Percentiles rank a stretch among this genome's conserved stretches.
phyloP scores from a whole-genome alignment of 2,797 vertebrate species.

The Cyprinella venusta region DNA sequence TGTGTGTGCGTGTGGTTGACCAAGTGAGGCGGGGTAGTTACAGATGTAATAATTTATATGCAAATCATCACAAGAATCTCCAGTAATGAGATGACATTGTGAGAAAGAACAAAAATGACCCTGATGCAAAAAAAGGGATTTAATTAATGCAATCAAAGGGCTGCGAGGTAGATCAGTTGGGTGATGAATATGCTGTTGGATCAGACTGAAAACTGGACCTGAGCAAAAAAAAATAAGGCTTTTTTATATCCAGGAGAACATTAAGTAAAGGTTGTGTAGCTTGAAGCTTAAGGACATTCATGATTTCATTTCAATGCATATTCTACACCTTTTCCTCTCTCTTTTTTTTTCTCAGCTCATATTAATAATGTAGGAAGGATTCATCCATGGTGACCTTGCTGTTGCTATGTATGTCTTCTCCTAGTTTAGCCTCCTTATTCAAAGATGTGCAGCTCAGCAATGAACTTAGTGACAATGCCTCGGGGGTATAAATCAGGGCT shows the following conservation, averaged over 20 bases:
- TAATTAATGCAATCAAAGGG: conserved; percentile 63
- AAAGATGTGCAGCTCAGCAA: conserved; percentile 44
- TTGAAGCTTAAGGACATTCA: conserved; percentile 62
- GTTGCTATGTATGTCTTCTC: conserved; percentile 54
- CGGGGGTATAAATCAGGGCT: conserved; percentile 25
- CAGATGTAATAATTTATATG: conserved; percentile 66
- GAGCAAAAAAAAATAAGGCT: not conserved
- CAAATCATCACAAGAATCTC: conserved; percentile 63
- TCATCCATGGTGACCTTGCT: conserved; percentile 59
- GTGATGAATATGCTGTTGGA: conserved; percentile 61
- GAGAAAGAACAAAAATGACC: conserved; percentile 62
- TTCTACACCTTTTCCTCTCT: conserved; percentile 15
- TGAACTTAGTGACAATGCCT: conserved; percentile 46
- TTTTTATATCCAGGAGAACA: conserved; percentile 30
- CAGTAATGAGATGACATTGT: conserved; percentile 65
- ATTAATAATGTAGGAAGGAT: conserved; percentile 63
- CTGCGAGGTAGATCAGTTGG: conserved; percentile 58
- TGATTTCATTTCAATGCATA: conserved; percentile 60
- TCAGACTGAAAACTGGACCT: conserved; percentile 46
- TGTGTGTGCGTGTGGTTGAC: conserved; percentile 47
- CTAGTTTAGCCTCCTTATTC: conserved; percentile 47
- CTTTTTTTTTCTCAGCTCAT: conserved; percentile 25
- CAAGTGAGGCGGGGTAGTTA: conserved; percentile 56
- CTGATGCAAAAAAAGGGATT: conserved; percentile 51
- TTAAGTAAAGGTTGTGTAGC: conserved; percentile 51